phyloP scores from a whole-genome alignment of 2,113 vertebrate species.

The Lophura nycthemera region DNA sequence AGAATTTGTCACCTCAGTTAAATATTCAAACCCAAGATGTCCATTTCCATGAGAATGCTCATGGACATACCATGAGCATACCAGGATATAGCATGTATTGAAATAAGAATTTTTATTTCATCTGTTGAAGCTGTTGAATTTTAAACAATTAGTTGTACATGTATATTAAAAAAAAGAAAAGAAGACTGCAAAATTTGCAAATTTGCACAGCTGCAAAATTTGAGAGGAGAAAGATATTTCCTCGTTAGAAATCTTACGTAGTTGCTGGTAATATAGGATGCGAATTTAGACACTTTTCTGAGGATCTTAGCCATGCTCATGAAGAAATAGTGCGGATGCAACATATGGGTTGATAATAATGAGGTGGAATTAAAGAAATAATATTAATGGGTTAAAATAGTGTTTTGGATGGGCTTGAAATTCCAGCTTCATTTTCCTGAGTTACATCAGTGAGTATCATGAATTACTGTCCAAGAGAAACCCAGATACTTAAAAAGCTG shows the following conservation, averaged over 20 bases:
- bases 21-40: not conserved
- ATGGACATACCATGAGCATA: not conserved
- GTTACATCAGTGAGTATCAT: not conserved
- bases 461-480: not conserved
- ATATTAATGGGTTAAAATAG: not conserved
- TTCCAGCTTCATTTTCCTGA: not conserved
- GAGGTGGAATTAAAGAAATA: not conserved
- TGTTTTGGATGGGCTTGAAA: not conserved
- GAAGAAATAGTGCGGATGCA: fast-evolving
- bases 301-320: not conserved
- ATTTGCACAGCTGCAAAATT: not conserved
- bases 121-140: not conserved
- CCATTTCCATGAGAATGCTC: not conserved
- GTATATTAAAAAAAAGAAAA: not conserved
- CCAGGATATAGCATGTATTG: not conserved
- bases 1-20: not conserved
- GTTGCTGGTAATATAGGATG: not conserved
- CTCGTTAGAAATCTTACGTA: not conserved
- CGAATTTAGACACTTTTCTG: not conserved
- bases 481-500: not conserved
- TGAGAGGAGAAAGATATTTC: not conserved
- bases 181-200: not conserved
- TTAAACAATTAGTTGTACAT: not conserved
- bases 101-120: not conserved
- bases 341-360: not conserved